These are phyloP conservation scores for Mastomys natalensis DNA, from an alignment of 2,113 vertebrate species.

Conservation along the genomic window DNA sequence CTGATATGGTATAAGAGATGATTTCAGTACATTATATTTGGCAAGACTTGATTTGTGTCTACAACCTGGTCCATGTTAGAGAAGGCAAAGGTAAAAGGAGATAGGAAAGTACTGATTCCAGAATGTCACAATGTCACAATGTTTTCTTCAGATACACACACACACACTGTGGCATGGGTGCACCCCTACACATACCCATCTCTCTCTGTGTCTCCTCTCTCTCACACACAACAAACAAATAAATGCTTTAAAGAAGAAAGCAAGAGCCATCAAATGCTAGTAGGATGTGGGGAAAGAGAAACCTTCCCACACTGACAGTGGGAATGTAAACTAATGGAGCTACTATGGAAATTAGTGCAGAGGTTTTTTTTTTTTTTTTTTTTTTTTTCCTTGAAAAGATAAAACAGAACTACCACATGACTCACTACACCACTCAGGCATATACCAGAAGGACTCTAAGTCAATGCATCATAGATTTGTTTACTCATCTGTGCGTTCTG, in stretches of 20 bases:
- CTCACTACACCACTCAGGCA: background rate
- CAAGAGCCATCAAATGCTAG: background rate
- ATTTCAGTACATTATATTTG: background rate
- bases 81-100: background rate
- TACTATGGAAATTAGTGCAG: background rate
- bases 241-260: background rate
- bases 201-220: background rate
- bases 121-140: too few species aligned
- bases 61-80: background rate
- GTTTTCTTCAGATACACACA: too few species aligned
- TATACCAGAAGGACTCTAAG: background rate
- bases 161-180: background rate
- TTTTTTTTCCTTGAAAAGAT: background rate
- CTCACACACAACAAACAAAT: background rate
- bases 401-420: background rate
- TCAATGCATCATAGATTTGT: background rate
- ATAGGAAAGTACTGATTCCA: background rate
- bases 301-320: too few species aligned
- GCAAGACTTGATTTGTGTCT: background rate
- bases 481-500: background rate
- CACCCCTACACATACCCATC: background rate
- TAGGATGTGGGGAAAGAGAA: background rate
- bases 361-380: background rate
- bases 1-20: background rate
- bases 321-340: background rate